Evolutionary conservation across 2,113 vertebrate genomes (phyloP).

Genomic region (Nansenia antarctica): DNA sequence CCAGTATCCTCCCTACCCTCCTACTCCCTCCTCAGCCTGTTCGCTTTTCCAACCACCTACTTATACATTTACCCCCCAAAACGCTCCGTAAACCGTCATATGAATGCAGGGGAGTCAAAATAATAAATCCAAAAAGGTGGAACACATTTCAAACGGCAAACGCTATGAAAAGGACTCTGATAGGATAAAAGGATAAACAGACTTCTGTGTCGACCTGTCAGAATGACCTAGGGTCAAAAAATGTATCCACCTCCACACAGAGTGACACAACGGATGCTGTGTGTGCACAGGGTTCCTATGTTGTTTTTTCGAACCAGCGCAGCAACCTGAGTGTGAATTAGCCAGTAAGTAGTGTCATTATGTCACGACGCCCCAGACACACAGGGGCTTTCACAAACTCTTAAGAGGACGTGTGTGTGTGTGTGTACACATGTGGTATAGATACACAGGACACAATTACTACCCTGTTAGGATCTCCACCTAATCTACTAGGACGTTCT

Average conservation of each 20-base stretch:
- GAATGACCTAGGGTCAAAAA: conserved; percentile 44
- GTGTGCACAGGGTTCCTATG: conserved; percentile 58
- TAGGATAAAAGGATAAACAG: conserved; percentile 28
- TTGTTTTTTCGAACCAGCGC: conserved; percentile 58
- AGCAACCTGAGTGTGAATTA: conserved; percentile 71
- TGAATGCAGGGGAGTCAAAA: conserved; percentile 5
- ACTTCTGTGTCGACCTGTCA: conserved; percentile 34
- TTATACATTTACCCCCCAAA: conserved; percentile 33
- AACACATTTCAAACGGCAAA: conserved; percentile 24
- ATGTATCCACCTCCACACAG: conserved; percentile 28
- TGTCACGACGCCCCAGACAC: conserved; percentile 57
- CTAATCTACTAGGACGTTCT: conserved; percentile 32
- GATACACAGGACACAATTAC: conserved; percentile 65
- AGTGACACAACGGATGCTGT: conserved; percentile 68
- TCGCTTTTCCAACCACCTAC: conserved; percentile 33
- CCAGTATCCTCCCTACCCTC: not conserved
- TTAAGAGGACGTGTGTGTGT: conserved; percentile 17
- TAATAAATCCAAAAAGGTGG: conserved; percentile 17
- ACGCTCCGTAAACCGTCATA: conserved; percentile 8
- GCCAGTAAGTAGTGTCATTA: conserved; percentile 73
- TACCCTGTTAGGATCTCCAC: conserved; percentile 58
- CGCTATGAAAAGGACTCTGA: conserved; percentile 25
- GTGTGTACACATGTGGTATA: conserved; percentile 65
- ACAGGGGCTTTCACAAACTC: conserved; percentile 67
- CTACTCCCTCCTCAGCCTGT: not conserved